Evolutionary conservation across 2,888 invertebrate species (phyloP), one percentile per base, ranked within the genome.

Genomic region (Leistus spinibarbis): DNA sequence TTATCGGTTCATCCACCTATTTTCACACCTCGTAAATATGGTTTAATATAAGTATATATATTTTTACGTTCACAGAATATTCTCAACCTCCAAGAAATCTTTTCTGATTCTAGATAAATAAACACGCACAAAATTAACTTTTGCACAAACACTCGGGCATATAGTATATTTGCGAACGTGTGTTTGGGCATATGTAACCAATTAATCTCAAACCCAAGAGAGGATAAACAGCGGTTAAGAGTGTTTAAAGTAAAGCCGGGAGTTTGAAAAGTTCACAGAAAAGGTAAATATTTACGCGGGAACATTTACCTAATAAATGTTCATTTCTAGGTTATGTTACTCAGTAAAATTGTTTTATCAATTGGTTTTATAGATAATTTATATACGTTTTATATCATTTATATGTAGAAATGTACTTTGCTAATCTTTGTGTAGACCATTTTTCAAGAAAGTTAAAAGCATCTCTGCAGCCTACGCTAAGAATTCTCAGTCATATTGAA

Each of bases 111-210:
- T 10, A 10, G 23, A 40, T 65, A 72, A 72, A 72, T 72, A 72
- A 72, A 72, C 57, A 20, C n/a, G 17, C 19, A 27, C 17, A 54
- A 56, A 72, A 72, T 65, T 72, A 65, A 57, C 72, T 72, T 54
- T 57, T 10, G 57, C 57, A 57, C 16, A 57, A 40, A 40, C 40
- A 40, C 7, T 13, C 27, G 57, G 56, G 65, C 72, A 64, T 65
- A 65, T 65, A 72, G 56, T 72, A 66, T 66, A 65, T 64, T 27
- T 64, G 24, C 56, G 23, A 72, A 65, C 65, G 54, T 65, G 27
- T 27, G 72, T 72, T 72, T 72, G 57, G 19, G 56, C 66, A 27
- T 60, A 60, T 72, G 66, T 40, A 57, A 40, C 65, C 54, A 57
- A 65, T 72, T 65, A 72, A 65, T 72, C 57, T 54, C 22, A 65